These are phyloP conservation scores for Nebria salina DNA, from an alignment of 2,888 invertebrate species.

Conservation along the genomic window DNA sequence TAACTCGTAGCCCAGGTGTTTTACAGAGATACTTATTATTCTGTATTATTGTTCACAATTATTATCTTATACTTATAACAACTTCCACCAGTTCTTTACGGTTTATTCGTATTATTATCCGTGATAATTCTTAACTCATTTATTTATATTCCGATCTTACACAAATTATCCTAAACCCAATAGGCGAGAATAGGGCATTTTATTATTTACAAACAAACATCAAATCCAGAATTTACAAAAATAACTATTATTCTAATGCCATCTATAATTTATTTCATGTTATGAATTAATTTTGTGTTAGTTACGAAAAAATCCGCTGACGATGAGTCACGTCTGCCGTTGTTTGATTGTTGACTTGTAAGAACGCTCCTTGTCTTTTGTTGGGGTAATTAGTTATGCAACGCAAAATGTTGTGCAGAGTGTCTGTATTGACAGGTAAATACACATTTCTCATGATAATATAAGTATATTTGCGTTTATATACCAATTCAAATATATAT, in stretches of 20 bases:
- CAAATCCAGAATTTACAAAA: no score
- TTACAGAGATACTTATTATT: background rate
- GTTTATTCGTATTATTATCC: background rate
- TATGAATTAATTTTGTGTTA: no score
- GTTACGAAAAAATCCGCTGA: no score
- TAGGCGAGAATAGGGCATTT: no score
- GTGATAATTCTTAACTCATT: background rate
- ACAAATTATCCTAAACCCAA: background rate
- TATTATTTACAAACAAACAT: no score
- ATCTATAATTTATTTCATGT: no score
- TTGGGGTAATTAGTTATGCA: no score
- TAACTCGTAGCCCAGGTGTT: slow-evolving; percentile 31
- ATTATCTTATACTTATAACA: background rate
- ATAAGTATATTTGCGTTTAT: no score
- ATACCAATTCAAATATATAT: slow-evolving; percentile 60
- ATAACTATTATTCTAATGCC: no score
- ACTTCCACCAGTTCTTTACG: background rate
- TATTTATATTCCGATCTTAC: background rate
- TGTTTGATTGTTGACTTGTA: no score
- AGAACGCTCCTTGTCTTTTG: no score
- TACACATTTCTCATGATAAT: slow-evolving; percentile 48
- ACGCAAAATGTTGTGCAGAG: slow-evolving; percentile 72
- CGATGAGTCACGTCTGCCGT: no score
- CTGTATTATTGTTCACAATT: background rate
- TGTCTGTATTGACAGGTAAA: slow-evolving; percentile 52